Base-by-base conservation (phyloP, 2,113 vertebrate genomes). In the Helogale parvula region DNA sequence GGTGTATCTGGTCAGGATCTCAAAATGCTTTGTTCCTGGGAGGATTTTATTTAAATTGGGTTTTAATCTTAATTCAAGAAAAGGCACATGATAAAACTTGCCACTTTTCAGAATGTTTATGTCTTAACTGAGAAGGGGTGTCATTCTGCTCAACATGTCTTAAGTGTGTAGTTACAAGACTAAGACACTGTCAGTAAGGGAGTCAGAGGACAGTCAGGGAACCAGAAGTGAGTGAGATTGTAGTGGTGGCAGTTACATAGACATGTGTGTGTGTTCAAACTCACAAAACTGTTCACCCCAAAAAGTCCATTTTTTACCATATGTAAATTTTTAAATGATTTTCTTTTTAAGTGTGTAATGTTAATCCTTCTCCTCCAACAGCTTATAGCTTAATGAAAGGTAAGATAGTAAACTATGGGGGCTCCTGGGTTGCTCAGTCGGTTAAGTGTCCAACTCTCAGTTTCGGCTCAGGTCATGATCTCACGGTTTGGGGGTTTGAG, bases 1-100 rank as follows among this genome's bases (percentile, higher is more conserved):
- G 33, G 38, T 52, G 29, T 45, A 13, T 60, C 85, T 95, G 90
- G 65, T 97, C 90, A 88, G 31, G 29, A 33, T 88, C 92, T 92
- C 63, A 19, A 91, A 89, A 84, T 25, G 27, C 69, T 88, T 69
- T 1, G 0, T 71, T 77, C 74, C 54, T 54, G 13, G 90, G n/a
- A 82, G 50, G 35, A 63, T 80, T 47, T 84, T 29, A 17, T 88
- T 45, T 45, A 84, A 88, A 35, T 66, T 76, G 47, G 50, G 65
- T 66, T 89, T 90, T 38, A 54, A 25, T 85, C 85, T 84, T 86
- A 65, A 71, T 88, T 95, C 35, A 84, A 45, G 71, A n/a, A 84
- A 81, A 90, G 52, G 17, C 25, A 27, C n/a, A 11, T 3, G 38
- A 15, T 52, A 52, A 96, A 72, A 74, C 47, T 11, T 93, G 54